Evolutionary conservation across 2,113 vertebrate species (phyloP).

Genomic region (Danionella cerebrum): DNA sequence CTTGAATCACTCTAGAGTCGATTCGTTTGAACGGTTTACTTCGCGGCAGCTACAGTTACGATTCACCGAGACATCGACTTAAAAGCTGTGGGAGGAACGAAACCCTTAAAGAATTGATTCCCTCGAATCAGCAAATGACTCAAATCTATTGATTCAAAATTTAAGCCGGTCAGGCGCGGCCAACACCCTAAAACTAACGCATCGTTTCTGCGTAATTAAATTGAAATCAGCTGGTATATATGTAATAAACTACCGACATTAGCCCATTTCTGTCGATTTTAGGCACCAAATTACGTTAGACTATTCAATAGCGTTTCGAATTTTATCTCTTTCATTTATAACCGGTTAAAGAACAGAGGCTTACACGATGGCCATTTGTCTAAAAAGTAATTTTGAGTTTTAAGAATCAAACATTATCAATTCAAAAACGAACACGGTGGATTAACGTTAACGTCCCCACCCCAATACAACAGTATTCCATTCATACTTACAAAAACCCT

Average conservation of each 20-base stretch:
- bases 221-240: not conserved
- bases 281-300: too few relatives aligned
- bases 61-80: not conserved
- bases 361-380: too few relatives aligned
- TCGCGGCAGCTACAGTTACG: not conserved
- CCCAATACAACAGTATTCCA: too few relatives aligned
- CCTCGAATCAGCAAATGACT: too few relatives aligned
- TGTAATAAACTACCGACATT: not conserved
- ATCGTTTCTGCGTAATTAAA: slow-evolving; percentile 22
- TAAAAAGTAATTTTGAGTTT: too few relatives aligned
- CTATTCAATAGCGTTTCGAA: too few relatives aligned
- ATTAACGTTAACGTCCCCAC: too few relatives aligned
- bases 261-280: not conserved
- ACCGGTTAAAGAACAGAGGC: too few relatives aligned
- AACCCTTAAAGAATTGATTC: not conserved
- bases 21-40: not conserved
- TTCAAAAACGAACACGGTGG: too few relatives aligned
- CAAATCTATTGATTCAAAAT: not conserved
- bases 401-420: too few relatives aligned
- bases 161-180: slow-evolving; percentile 2
- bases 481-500: not conserved
- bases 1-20: not conserved
- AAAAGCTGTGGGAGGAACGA: too few relatives aligned
- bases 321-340: too few relatives aligned
- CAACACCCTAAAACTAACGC: slow-evolving; percentile 38